A percentile compares a stretch with the other conserved stretches of the same genome.
These are phyloP conservation scores for Reticulitermes lucifugus DNA, from an alignment of 2,888 invertebrate species.

Conservation along the genomic window DNA sequence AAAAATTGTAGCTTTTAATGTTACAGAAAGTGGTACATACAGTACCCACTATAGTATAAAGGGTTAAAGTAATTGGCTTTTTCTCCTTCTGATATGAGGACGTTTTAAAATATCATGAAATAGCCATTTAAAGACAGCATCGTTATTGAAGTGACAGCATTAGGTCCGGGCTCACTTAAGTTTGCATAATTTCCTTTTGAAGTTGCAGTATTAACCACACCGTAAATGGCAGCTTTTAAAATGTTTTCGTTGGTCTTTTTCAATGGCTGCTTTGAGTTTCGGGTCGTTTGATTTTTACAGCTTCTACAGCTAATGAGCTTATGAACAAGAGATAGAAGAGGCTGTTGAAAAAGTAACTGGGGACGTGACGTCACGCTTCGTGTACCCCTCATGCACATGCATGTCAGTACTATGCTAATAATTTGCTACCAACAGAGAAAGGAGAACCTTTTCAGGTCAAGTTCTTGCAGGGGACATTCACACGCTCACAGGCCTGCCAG, in stretches of 20 bases:
- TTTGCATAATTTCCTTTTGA: constrained; percentile 22
- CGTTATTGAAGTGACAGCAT: neutral
- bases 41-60: too few species aligned
- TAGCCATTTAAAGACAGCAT: neutral
- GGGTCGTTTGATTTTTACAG: constrained; percentile 31
- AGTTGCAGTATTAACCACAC: neutral
- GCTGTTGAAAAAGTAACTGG: constrained; percentile 22
- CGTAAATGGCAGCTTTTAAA: constrained; percentile 18
- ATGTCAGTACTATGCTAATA: constrained; percentile 28
- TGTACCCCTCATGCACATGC: neutral
- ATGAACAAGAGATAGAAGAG: constrained; percentile 21
- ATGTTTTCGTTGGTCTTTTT: constrained; percentile 16
- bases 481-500: neutral
- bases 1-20: too few species aligned
- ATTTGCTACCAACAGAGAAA: neutral
- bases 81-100: too few species aligned
- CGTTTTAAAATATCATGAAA: too few species aligned
- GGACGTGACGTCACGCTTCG: constrained; percentile 18
- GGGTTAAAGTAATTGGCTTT: too few species aligned
- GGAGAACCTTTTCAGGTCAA: neutral
- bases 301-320: constrained; percentile 15
- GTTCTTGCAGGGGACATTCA: neutral
- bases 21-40: too few species aligned
- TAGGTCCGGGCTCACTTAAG: neutral
- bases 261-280: constrained; percentile 4